A percentile compares a stretch with the other conserved stretches of the same genome.
Evolutionary conservation across 2,888 invertebrate species (phyloP).

Genomic region (Acleris holmiana): DNA sequence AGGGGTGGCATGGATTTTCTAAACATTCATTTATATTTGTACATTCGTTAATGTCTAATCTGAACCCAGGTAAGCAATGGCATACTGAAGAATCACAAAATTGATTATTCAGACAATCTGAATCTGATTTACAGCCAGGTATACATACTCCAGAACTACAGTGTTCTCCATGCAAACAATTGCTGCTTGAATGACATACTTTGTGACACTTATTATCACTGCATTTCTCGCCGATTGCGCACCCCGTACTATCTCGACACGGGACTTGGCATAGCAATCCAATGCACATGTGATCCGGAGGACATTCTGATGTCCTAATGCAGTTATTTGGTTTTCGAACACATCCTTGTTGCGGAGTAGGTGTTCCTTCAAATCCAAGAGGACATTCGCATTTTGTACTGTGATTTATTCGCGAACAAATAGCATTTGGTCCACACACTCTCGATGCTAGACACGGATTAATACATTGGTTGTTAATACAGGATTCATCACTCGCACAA

Average conservation of each 20-base stretch:
- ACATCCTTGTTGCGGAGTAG: slow-evolving; percentile 94
- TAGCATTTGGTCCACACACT: slow-evolving; percentile 93
- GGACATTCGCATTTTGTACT: slow-evolving; percentile 92
- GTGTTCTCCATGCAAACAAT: slow-evolving; percentile 95
- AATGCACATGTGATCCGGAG: slow-evolving; percentile 90
- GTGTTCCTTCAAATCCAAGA: slow-evolving; percentile 93
- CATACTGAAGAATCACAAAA: slow-evolving; percentile 90
- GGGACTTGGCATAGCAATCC: slow-evolving; percentile 91
- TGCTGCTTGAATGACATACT: slow-evolving; percentile 94
- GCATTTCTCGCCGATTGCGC: slow-evolving; percentile 94
- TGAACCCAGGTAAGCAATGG: slow-evolving; percentile 90
- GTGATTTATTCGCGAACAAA: slow-evolving; percentile 90
- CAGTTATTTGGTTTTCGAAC: slow-evolving; percentile 91
- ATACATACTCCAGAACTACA: slow-evolving; percentile 93
- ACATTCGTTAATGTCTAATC: slow-evolving; percentile 89
- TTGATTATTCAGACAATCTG: slow-evolving; percentile 91
- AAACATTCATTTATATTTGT: slow-evolving; percentile 93
- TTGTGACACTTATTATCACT: slow-evolving; percentile 91
- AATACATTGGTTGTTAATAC: slow-evolving; percentile 92
- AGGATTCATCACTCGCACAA: slow-evolving; percentile 90
- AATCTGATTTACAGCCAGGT: slow-evolving; percentile 91
- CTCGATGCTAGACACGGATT: slow-evolving; percentile 91
- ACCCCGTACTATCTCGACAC: slow-evolving; percentile 88
- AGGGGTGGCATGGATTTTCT: slow-evolving; percentile 90
- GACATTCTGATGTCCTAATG: slow-evolving; percentile 88